Conservation (phyloP, 1,140 invertebrate species). For the Alviniconcha marisindica region DNA sequence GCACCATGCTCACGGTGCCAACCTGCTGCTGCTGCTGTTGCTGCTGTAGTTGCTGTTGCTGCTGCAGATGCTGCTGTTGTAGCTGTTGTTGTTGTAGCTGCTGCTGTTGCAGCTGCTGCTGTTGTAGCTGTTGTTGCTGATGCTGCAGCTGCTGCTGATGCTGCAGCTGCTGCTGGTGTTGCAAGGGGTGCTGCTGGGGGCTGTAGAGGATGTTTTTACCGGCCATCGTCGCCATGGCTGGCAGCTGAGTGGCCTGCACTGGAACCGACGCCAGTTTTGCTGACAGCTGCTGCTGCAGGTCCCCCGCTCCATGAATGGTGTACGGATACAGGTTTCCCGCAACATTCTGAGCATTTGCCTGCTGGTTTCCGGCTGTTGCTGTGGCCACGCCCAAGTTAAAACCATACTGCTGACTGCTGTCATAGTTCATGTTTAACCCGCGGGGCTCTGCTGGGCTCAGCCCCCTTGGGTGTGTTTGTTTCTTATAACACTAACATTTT, state of each 20-base stretch:
- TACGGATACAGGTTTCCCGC: conserved; percentile 22
- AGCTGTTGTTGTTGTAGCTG: conserved; percentile 19
- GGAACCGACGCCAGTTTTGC: conserved; percentile 15
- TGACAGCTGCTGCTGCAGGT: conserved; percentile 30
- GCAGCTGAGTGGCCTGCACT: not conserved
- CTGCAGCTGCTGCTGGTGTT: conserved; percentile 23
- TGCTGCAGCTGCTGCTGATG: conserved; percentile 29
- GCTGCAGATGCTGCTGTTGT: conserved; percentile 20
- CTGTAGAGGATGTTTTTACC: conserved; percentile 33
- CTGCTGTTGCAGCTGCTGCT: conserved; percentile 19
- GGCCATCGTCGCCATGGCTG: conserved; percentile 21
- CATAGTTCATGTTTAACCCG: conserved; percentile 42
- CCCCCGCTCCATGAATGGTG: not conserved
- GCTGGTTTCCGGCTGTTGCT: not conserved
- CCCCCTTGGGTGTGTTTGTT: not conserved
- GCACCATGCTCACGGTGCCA: conserved; percentile 21
- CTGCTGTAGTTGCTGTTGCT: conserved; percentile 23
- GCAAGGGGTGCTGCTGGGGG: conserved; percentile 2
- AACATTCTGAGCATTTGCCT: conserved; percentile 25
- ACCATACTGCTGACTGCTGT: conserved; percentile 34
- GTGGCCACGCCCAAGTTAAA: conserved; percentile 37
- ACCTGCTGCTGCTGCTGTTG: conserved; percentile 19
- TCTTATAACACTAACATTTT: too few species aligned
- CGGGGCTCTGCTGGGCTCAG: not conserved
- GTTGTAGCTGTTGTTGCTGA: conserved; percentile 15